Conservation (phyloP, 2,888 invertebrate genomes). For the Lochmaea capreae region DNA sequence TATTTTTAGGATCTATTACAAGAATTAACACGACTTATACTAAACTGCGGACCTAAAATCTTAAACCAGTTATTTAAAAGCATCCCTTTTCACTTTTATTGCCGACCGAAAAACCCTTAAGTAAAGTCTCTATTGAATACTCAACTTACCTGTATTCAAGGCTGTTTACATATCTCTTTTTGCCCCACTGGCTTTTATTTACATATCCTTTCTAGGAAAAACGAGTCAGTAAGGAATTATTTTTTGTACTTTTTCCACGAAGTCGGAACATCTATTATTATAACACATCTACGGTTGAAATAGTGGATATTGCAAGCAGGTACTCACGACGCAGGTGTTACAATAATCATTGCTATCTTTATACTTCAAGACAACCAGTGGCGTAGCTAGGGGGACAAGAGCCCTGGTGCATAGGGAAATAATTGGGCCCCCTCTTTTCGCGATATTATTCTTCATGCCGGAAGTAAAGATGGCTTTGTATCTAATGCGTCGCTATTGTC, state of each 20-base stretch:
- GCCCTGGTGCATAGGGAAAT: too few relatives aligned
- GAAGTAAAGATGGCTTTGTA: too few relatives aligned
- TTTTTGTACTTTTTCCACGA: constrained; percentile 30
- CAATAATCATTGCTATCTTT: neutral
- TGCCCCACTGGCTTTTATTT: constrained; percentile 34
- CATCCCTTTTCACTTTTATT: too few relatives aligned
- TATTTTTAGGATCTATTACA: too few relatives aligned
- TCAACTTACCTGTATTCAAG: constrained; percentile 11
- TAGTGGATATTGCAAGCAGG: constrained; percentile 6
- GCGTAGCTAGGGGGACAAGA: too few relatives aligned
- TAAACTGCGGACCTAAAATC: too few relatives aligned
- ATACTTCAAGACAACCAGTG: neutral
- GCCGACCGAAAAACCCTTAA: too few relatives aligned
- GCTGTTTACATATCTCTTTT: constrained; percentile 18
- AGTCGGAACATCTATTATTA: constrained; percentile 27
- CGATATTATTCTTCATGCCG: too few relatives aligned
- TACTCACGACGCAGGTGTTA: constrained; percentile 19
- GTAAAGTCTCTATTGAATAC: neutral
- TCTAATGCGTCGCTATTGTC: too few relatives aligned
- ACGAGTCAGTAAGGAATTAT: constrained; percentile 32
- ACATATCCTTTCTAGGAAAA: constrained; percentile 36
- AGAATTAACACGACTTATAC: too few relatives aligned
- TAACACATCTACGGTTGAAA: constrained; percentile 15
- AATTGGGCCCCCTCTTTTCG: too few relatives aligned
- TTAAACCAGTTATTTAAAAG: too few relatives aligned